Conservation (phyloP, 1,140 invertebrate genomes). For the Vanessa tameamea region DNA sequence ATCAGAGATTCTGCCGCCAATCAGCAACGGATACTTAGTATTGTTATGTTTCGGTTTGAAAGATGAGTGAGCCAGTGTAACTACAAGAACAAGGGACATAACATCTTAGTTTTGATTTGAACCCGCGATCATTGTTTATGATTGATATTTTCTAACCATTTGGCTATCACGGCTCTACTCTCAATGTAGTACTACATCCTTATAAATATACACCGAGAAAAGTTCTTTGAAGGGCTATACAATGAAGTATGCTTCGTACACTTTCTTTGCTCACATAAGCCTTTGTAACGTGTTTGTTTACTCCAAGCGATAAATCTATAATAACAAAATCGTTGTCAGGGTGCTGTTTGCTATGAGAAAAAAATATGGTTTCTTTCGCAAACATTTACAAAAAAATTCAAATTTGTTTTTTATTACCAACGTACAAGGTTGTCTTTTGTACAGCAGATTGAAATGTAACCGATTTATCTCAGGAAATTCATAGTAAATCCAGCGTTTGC, state of each 20-base stretch:
- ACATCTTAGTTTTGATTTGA: no score
- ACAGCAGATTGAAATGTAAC: slow-evolving; percentile 29
- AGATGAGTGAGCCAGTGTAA: no score
- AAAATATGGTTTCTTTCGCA: slow-evolving; percentile 14
- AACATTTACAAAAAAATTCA: background rate
- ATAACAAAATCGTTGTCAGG: slow-evolving; percentile 26
- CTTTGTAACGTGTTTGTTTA: slow-evolving; percentile 19
- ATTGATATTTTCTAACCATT: no score
- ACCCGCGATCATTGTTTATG: no score
- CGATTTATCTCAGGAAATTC: slow-evolving; percentile 64
- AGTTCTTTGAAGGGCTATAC: background rate
- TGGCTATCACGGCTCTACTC: no score
- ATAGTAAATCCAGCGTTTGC: slow-evolving; percentile 82
- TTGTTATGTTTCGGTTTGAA: no score
- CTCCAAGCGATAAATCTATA: slow-evolving; percentile 20
- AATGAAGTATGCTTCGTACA: background rate
- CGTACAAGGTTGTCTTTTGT: slow-evolving; percentile 4
- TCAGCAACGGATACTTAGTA: no score
- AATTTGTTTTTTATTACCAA: background rate
- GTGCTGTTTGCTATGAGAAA: slow-evolving; percentile 14
- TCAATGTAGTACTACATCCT: background rate
- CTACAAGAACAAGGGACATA: no score
- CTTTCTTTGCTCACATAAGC: slow-evolving; percentile 1
- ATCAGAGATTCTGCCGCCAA: no score
- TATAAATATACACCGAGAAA: background rate